Base-by-base conservation (phyloP, 2,113 vertebrate species). In the Siniperca chuatsi region DNA sequence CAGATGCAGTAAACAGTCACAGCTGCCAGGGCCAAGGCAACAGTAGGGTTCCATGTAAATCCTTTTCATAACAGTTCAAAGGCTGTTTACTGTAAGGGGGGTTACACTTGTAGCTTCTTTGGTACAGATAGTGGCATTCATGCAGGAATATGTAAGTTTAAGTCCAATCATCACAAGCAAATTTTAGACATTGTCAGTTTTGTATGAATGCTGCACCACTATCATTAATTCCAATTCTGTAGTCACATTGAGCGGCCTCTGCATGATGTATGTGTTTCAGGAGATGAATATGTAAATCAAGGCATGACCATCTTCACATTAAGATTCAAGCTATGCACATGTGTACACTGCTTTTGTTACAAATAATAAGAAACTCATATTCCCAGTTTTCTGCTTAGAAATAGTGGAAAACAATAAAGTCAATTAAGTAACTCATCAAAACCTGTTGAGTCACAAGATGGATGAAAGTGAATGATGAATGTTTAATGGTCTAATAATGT, bases 1-100 rank as follows among this genome's bases (percentile, higher is more conserved):
- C 69, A 81, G 81, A 72, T 44, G 65, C 79, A 44, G 73, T 74
- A 81, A 80, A 82, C 78, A 89, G 77, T 65, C 60, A 65, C 48
- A 23, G 69, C 37, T 42, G 62, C 67, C 81, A 52, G 64, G 1
- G 72, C 83, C 46, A 8, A 52, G 66, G 65, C 55, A 11, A 50
- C 33, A 9, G 16, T 42, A 50, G 57, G 76, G 77, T 77, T 25
- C 62, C 55, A 50, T 84, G 77, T 33, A 70, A 82, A 79, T 75
- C 64, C 35, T 81, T 46, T 75, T 76, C 74, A 65, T 3, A 76
- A 21, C 37, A 42, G 64, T 46, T 76, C 54, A 64, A 35, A 76
- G 57, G 37, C 50, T 81, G 25, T 70, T 78, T 46, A 61, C 46
- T 54, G 11, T 40, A 9, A 78, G 9, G 23, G 33, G 33, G 44